phyloP scores from a whole-genome alignment of 2,888 invertebrate genomes.

The Stenichneumon culpator region DNA sequence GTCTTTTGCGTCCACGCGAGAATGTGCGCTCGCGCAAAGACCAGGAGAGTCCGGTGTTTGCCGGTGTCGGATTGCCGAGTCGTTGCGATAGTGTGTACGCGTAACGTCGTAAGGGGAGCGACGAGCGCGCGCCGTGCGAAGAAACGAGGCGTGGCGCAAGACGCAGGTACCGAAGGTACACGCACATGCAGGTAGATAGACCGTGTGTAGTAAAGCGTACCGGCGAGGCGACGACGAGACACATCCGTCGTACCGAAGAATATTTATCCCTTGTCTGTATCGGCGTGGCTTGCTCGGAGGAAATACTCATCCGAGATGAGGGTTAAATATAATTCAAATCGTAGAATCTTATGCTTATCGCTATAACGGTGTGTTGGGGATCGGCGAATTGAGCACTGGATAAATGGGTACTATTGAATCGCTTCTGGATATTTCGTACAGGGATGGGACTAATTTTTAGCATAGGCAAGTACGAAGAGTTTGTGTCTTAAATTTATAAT shows the following conservation, averaged over 20 bases:
- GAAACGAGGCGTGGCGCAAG: slow-evolving; percentile 69
- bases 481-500: no score
- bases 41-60: slow-evolving; percentile 53
- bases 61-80: slow-evolving; percentile 69
- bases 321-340: no score
- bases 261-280: background rate
- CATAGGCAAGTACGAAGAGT: no score
- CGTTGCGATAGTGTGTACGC: slow-evolving; percentile 34
- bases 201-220: background rate
- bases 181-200: slow-evolving; percentile 36
- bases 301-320: no score
- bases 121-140: slow-evolving; percentile 52
- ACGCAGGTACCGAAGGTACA: slow-evolving; percentile 60
- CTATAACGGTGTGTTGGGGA: no score
- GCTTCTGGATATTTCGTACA: no score
- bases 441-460: no score
- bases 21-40: slow-evolving; percentile 50
- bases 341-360: no score
- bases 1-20: slow-evolving; percentile 35
- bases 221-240: slow-evolving; percentile 5
- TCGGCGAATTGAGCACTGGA: no score
- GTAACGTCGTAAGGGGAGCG: slow-evolving; percentile 5
- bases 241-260: slow-evolving; percentile 1
- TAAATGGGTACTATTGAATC: no score
- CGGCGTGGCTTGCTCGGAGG: no score